phyloP scores from a whole-genome alignment of 2,113 vertebrate genomes.

The Jaculus jaculus region DNA sequence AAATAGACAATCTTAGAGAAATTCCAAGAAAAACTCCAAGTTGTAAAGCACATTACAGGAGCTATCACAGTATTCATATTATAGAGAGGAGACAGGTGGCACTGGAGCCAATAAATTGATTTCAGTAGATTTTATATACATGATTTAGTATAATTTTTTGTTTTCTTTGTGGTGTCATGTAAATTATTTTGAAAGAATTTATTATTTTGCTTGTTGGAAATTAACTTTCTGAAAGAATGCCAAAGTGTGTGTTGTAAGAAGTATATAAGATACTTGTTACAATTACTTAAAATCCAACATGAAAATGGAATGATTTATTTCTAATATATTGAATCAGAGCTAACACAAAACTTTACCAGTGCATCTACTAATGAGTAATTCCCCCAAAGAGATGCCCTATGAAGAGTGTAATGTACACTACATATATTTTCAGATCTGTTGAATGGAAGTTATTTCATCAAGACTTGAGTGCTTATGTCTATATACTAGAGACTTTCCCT shows the following conservation, averaged over 20 bases:
- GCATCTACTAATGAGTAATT: neutral
- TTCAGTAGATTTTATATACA: conserved; percentile 22
- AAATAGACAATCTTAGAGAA: neutral
- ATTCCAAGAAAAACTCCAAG: neutral
- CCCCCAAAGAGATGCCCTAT: neutral
- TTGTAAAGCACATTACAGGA: neutral
- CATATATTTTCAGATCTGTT: conserved; percentile 12
- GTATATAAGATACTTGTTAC: neutral
- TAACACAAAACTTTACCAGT: neutral
- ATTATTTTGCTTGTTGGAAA: neutral
- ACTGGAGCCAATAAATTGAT: neutral
- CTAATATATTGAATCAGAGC: neutral
- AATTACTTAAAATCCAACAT: neutral
- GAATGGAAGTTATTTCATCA: neutral
- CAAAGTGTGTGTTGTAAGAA: neutral
- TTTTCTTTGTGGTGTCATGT: neutral
- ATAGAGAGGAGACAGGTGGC: neutral
- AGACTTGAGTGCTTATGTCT: neutral
- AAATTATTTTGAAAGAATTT: conserved; percentile 15
- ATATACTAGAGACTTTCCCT: neutral
- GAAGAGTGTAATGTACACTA: neutral
- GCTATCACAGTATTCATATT: no score
- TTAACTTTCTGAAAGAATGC: neutral
- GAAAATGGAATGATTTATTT: conserved; percentile 18
- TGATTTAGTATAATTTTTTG: neutral